Conservation (phyloP, 2,888 invertebrate species). For the Sinelater perroti region DNA sequence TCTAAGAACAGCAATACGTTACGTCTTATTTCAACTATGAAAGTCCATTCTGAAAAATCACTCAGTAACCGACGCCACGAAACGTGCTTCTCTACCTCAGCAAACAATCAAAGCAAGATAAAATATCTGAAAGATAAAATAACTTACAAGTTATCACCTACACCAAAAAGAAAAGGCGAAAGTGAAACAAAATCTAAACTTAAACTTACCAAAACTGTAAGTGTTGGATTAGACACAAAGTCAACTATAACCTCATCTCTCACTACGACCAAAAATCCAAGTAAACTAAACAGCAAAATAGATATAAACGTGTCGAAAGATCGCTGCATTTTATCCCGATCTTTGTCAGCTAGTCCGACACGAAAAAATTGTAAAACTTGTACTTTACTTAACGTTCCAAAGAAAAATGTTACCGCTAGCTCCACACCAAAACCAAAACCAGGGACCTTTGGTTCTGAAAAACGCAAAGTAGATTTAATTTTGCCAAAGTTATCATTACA, state of each 20-base stretch:
- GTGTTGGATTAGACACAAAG: slow-evolving; percentile 50
- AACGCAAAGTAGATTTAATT: slow-evolving; percentile 61
- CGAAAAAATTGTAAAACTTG: slow-evolving; percentile 34
- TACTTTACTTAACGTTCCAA: slow-evolving; percentile 15
- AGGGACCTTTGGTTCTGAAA: slow-evolving; percentile 67
- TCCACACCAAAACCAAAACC: slow-evolving; percentile 48
- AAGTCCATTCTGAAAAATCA: slow-evolving; percentile 54
- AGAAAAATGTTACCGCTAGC: neutral
- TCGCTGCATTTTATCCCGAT: slow-evolving; percentile 26
- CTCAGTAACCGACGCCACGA: slow-evolving; percentile 60
- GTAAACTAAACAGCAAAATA: slow-evolving; percentile 59
- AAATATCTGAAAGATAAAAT: slow-evolving; percentile 71
- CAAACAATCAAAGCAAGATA: slow-evolving; percentile 64
- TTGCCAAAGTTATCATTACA: slow-evolving; percentile 46
- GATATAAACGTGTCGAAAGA: slow-evolving; percentile 28
- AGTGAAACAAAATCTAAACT: slow-evolving; percentile 47
- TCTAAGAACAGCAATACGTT: slow-evolving; percentile 78
- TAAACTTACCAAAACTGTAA: slow-evolving; percentile 52
- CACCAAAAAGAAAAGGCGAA: slow-evolving; percentile 12
- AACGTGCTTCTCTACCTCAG: slow-evolving; percentile 61
- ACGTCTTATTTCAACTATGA: slow-evolving; percentile 68
- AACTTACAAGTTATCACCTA: slow-evolving; percentile 64
- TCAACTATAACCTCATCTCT: slow-evolving; percentile 57
- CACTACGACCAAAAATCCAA: slow-evolving; percentile 57
- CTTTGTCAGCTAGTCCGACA: slow-evolving; percentile 37